Evolutionary conservation across 2,888 invertebrate species (phyloP).

Genomic region (Venusia cambrica): DNA sequence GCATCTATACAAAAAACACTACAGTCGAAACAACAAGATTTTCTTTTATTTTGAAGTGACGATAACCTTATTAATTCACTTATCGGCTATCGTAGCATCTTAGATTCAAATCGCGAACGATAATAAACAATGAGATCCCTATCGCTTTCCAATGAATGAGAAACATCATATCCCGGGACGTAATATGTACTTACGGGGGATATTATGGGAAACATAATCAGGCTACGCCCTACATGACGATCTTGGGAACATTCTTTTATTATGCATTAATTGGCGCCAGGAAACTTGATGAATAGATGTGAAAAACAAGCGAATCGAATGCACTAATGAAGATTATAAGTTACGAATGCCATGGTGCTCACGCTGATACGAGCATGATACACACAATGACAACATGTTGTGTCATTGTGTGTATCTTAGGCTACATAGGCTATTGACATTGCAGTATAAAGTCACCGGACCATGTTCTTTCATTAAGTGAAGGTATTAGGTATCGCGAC

Average conservation of each 20-base stretch:
- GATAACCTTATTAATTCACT: slow-evolving; percentile 10
- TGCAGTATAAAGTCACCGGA: too few relatives aligned
- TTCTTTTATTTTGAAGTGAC: slow-evolving; percentile 3
- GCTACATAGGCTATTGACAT: too few relatives aligned
- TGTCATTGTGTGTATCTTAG: slow-evolving; percentile 1
- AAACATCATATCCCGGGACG: slow-evolving; percentile 39
- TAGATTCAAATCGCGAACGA: slow-evolving; percentile 17
- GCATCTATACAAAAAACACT: too few relatives aligned
- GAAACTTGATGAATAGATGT: slow-evolving; percentile 53
- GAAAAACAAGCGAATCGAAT: slow-evolving; percentile 51
- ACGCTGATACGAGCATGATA: slow-evolving; percentile 14
- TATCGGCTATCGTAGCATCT: slow-evolving; percentile 12
- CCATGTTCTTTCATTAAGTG: too few relatives aligned
- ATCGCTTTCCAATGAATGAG: slow-evolving; percentile 46
- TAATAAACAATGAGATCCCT: slow-evolving; percentile 49
- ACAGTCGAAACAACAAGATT: too few relatives aligned
- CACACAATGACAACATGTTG: slow-evolving; percentile 13
- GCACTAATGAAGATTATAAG: slow-evolving; percentile 41
- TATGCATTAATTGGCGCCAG: slow-evolving; percentile 57
- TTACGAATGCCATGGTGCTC: slow-evolving; percentile 18
- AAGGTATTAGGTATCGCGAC: too few relatives aligned
- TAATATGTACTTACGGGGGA: slow-evolving; percentile 50
- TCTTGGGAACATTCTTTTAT: slow-evolving; percentile 64
- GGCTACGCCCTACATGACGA: slow-evolving; percentile 41
- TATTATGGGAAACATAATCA: slow-evolving; percentile 52